Evolutionary conservation across 2,888 invertebrate genomes (phyloP), one percentile per base, ranked within the genome.

Genomic region (Dasypogon diadema): DNA sequence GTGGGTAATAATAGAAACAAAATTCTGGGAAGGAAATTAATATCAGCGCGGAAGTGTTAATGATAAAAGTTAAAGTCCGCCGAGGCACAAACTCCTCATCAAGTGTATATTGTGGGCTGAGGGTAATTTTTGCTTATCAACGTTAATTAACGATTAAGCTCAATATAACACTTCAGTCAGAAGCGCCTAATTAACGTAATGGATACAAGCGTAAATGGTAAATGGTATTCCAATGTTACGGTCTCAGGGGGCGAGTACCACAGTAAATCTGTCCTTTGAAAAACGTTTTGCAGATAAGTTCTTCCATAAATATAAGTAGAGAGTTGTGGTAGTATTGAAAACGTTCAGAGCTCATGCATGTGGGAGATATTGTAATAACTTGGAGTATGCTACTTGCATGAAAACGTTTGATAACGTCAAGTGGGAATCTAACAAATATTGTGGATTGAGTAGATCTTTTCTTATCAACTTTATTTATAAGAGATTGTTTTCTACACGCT

Each of bases 71-170:
- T 34, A 34, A 30, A 16, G n/a, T 34, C 10, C 3, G 54, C 18
- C 6, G 5, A 54, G 14, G 6, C 65, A n/a, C 14, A 68, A 34
- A 51, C 30, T 21, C 34, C 34, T 51, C 70, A 30, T 34, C 51
- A 54, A 54, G 34, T 70, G n/a, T 24, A 26, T 48, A 54, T 18
- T 30, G 54, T 70, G 54, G 54, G 30, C 21, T 30, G 22, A 54
- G 30, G 54, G 30, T 70, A 70, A 70, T 70, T 70, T 54, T 54
- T 70, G 48, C 65, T 68, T 68, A 68, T 68, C 65, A 54, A 54
- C 30, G 30, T 26, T 70, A 70, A 70, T 70, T 70, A 70, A 22
- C 54, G 54, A 70, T 70, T 70, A 34, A 70, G 54, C 21, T 30
- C 16, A 30, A 51, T 3, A 42, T 30, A 68, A 16, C 70, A 26